A percentile compares a stretch with the other conserved stretches of the same genome.
Conservation (phyloP, 2,113 vertebrate species). For the Balaenoptera acutorostrata region DNA sequence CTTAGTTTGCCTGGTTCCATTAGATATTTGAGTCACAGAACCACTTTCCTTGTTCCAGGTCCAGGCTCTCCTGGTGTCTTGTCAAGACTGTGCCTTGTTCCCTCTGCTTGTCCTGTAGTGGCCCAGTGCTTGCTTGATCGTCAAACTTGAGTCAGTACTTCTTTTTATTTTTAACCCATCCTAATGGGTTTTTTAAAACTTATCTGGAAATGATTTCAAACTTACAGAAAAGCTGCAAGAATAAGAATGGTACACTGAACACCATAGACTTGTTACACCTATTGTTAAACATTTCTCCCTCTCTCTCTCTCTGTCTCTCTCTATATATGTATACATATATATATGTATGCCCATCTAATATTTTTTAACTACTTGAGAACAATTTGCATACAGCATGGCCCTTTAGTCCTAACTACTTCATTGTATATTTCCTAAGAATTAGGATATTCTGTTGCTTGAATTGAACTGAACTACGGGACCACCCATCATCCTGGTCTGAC, state of each 20-base stretch:
- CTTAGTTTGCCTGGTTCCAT: neutral
- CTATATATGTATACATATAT: neutral
- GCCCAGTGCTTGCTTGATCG: neutral
- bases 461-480: neutral
- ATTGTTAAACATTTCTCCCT: neutral
- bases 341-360: neutral
- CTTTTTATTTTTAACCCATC: neutral
- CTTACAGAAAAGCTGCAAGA: neutral
- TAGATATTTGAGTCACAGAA: neutral
- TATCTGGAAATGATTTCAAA: constrained; percentile 25
- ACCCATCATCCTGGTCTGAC: neutral
- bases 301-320: neutral
- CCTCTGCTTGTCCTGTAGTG: neutral
- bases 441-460: neutral
- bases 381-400: neutral
- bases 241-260: neutral
- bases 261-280: neutral
- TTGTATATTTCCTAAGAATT: neutral
- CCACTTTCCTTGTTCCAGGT: neutral
- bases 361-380: neutral
- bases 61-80: neutral
- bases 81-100: neutral
- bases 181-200: neutral
- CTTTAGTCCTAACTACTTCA: neutral
- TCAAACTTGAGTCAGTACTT: neutral